Conservation (phyloP, 2,797 vertebrate genomes). For the Pangasius larnaudii region DNA sequence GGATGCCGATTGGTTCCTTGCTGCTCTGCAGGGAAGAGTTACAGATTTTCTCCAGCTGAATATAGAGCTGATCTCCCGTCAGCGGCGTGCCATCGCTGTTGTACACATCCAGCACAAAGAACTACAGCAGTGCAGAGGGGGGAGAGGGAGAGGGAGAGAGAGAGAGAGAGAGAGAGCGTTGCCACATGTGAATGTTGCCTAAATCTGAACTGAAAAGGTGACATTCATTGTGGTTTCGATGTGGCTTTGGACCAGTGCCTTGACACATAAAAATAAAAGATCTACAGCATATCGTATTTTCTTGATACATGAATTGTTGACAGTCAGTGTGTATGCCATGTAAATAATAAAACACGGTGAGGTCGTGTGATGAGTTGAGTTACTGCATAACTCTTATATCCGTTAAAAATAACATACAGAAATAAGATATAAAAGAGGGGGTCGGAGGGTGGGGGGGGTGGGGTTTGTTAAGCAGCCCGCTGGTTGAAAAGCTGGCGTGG, state of each 20-base stretch:
- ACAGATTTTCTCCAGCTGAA: conserved; percentile 91
- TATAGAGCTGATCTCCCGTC: conserved; percentile 84
- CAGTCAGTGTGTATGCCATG: neutral
- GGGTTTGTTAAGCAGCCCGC: neutral
- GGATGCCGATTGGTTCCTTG: conserved; percentile 88
- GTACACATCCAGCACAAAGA: conserved; percentile 92
- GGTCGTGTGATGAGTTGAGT: neutral
- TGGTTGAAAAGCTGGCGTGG: neutral
- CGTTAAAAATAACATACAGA: neutral
- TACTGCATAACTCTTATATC: neutral
- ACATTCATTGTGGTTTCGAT: neutral
- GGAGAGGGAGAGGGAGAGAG: neutral
- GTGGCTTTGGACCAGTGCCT: neutral
- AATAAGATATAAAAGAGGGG: neutral
- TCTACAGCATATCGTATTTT: neutral
- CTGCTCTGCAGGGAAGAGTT: conserved; percentile 80
- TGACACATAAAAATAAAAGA: too few species aligned
- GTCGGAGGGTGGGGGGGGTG: neutral
- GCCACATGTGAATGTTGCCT: neutral
- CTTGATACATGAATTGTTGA: neutral
- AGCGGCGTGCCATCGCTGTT: conserved; percentile 84
- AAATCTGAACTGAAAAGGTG: neutral
- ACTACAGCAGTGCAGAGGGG: conserved; percentile 72
- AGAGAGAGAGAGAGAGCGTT: neutral
- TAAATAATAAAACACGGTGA: neutral